These are phyloP conservation scores for Sebastes paucispinis DNA, from an alignment of 2,797 vertebrate genomes.

Conservation along the genomic window DNA sequence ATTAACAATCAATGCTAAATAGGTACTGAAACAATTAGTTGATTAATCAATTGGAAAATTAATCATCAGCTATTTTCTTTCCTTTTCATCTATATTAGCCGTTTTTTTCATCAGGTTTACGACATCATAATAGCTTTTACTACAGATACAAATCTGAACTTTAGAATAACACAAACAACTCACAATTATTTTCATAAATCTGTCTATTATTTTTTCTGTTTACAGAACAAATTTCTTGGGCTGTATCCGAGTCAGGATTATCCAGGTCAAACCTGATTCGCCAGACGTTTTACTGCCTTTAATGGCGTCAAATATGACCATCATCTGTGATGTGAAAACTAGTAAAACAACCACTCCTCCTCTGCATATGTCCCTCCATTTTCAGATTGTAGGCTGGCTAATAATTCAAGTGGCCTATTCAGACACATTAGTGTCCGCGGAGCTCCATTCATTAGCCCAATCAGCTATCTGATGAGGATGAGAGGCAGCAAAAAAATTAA, in stretches of 20 bases:
- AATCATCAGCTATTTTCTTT: neutral
- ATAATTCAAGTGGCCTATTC: slow-evolving; percentile 69
- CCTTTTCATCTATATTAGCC: neutral
- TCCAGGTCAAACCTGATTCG: neutral
- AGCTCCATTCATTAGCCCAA: slow-evolving; percentile 79
- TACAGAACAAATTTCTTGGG: neutral
- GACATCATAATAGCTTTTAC: neutral
- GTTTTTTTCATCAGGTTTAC: neutral
- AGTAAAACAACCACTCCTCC: neutral
- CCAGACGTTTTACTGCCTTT: neutral
- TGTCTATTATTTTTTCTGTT: too few relatives aligned
- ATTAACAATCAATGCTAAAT: slow-evolving; percentile 10
- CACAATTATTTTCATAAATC: too few relatives aligned
- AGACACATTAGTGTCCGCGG: slow-evolving; percentile 63
- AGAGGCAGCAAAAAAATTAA: slow-evolving; percentile 40
- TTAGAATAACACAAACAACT: neutral
- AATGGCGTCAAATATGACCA: neutral
- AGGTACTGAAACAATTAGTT: neutral
- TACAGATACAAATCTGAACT: neutral
- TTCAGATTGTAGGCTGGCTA: neutral
- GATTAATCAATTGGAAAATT: neutral
- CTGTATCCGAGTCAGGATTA: neutral
- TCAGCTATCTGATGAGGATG: slow-evolving; percentile 61
- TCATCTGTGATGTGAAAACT: neutral
- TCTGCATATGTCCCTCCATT: neutral